phyloP scores from a whole-genome alignment of 2,113 vertebrate genomes.

The Illadopsis cleaveri region DNA sequence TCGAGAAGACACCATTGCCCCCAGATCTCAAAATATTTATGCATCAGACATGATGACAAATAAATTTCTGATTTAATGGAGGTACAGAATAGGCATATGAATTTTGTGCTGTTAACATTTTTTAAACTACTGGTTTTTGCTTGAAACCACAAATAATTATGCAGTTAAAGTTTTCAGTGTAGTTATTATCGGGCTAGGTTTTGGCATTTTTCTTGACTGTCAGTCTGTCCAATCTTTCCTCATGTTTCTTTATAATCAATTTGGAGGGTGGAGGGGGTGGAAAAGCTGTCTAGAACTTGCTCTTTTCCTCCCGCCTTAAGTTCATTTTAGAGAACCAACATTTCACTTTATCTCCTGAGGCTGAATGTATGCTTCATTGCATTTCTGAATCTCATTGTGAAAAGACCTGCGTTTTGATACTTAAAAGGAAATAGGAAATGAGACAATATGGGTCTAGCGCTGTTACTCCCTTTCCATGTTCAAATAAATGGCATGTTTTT shows the following conservation, averaged over 20 bases:
- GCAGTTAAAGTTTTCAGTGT: not conserved
- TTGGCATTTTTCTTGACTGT: not conserved
- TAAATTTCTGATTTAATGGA: not conserved
- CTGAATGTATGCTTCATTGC: not conserved
- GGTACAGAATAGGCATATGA: not conserved
- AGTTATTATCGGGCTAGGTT: not conserved
- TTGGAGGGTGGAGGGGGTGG: not conserved
- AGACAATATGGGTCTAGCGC: not conserved
- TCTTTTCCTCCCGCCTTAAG: not conserved
- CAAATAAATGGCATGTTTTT: conserved; percentile 51
- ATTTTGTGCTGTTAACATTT: not conserved
- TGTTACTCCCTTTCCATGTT: conserved; percentile 51
- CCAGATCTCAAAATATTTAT: not conserved
- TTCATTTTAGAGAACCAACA: not conserved
- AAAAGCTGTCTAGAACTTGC: not conserved
- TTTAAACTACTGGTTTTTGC: not conserved
- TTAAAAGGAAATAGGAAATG: conserved; percentile 43
- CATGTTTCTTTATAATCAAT: not conserved
- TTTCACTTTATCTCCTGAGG: not conserved
- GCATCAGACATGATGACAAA: not conserved
- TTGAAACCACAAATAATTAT: not conserved
- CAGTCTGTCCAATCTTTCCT: not conserved
- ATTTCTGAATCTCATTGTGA: not conserved
- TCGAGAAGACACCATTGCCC: not conserved
- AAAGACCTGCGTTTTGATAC: conserved; percentile 6